These are phyloP conservation scores for Heterohyrax brucei DNA, from an alignment of 2,797 vertebrate species.

Conservation along the genomic window DNA sequence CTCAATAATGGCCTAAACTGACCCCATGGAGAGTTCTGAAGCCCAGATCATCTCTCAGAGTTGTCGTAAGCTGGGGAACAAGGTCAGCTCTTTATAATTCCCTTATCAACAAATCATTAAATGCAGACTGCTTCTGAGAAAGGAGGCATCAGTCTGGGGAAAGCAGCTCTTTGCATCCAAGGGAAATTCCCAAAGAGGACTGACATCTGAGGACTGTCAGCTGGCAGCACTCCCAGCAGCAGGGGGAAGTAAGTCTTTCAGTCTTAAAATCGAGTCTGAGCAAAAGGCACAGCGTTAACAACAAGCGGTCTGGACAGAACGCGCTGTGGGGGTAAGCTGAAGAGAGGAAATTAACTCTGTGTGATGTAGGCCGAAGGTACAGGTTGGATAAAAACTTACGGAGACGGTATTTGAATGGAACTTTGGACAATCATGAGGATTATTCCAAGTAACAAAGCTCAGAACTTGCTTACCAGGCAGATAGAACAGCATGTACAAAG, in stretches of 20 bases:
- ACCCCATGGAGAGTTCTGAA: not conserved
- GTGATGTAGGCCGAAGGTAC: not conserved
- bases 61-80: not conserved
- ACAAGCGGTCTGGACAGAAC: not conserved
- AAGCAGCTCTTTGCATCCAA: not conserved
- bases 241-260: not conserved
- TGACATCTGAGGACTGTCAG: not conserved
- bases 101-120: not conserved
- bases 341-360: not conserved
- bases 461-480: not conserved
- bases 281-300: not conserved
- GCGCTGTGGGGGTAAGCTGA: not conserved
- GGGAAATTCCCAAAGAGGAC: not conserved
- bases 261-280: not conserved
- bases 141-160: not conserved
- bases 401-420: slow-evolving; percentile 36
- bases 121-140: slow-evolving; percentile 18
- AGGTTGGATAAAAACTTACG: not conserved
- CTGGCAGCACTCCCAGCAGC: not conserved
- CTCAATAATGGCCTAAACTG: not conserved
- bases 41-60: not conserved
- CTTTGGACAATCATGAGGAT: slow-evolving; percentile 30
- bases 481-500: not conserved
- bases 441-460: slow-evolving; percentile 27
- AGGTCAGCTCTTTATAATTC: not conserved